A percentile compares a stretch with the other conserved stretches of the same genome.
phyloP scores from a whole-genome alignment of 2,113 vertebrate genomes.

The Eleginops maclovinus region DNA sequence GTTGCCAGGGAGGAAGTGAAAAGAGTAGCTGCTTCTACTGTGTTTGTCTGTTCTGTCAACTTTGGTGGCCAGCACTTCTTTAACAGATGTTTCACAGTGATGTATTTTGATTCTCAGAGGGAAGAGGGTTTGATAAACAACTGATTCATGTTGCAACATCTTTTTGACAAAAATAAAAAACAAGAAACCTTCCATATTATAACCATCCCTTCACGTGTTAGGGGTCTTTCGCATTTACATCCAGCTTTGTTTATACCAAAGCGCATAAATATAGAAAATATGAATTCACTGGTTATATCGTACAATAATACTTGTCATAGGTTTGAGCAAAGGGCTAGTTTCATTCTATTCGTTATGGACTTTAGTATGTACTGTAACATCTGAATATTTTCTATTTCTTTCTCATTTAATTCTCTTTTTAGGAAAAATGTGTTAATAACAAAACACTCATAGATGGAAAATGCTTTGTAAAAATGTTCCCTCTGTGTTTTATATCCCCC shows the following conservation, averaged over 20 bases:
- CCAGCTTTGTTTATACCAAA: neutral
- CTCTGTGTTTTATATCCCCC: conserved; percentile 82
- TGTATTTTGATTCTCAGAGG: conserved; percentile 33
- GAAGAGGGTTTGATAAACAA: neutral
- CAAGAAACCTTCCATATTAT: neutral
- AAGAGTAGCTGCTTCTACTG: conserved; percentile 36
- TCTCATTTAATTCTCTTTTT: neutral
- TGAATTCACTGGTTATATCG: neutral
- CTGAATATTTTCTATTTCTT: neutral
- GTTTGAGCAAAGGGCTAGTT: neutral
- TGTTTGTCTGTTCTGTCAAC: conserved; percentile 46
- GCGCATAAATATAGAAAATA: neutral
- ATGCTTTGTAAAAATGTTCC: conserved; percentile 59
- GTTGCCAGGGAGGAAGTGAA: conserved; percentile 63
- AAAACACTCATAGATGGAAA: neutral
- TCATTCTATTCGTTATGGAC: neutral
- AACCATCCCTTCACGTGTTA: neutral
- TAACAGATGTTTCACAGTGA: conserved; percentile 1
- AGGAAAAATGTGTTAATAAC: neutral
- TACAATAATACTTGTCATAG: neutral
- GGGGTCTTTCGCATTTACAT: neutral
- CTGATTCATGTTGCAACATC: neutral
- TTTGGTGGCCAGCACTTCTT: conserved; percentile 19
- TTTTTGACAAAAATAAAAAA: neutral
- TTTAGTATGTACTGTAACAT: neutral